Conservation (phyloP, 2,888 invertebrate species). For the Synergus laeviventris region DNA sequence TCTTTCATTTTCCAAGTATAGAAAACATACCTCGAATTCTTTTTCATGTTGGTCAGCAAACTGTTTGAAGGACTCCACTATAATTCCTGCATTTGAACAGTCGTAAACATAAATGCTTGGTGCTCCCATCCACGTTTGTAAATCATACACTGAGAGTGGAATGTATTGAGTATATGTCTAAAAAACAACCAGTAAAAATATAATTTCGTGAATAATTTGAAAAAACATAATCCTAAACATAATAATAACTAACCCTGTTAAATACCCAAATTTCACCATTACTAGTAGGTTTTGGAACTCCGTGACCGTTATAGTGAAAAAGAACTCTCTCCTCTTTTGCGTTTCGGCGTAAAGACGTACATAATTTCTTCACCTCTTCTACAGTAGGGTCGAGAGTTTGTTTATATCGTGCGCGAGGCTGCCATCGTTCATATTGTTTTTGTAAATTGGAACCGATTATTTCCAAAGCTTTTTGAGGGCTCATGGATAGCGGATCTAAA, state of each 20-base stretch:
- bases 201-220: not conserved
- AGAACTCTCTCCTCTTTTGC: constrained; percentile 99
- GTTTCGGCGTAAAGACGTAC: constrained; percentile 94
- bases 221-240: not conserved
- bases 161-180: constrained; percentile 99
- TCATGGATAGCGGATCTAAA: constrained; percentile 90
- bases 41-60: constrained; percentile 94
- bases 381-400: constrained; percentile 97
- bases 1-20: constrained; percentile 6
- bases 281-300: constrained; percentile 97
- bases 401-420: constrained; percentile 97
- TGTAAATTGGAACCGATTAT: constrained; percentile 94
- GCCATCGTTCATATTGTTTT: constrained; percentile 99
- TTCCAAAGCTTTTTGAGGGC: constrained; percentile 94
- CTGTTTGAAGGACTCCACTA: constrained; percentile 92
- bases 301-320: constrained; percentile 99
- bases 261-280: constrained; percentile 99
- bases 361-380: constrained; percentile 98
- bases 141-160: constrained; percentile 97
- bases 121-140: constrained; percentile 99
- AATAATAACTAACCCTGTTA: constrained; percentile 85
- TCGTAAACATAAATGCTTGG: constrained; percentile 99
- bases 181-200: constrained; percentile 59
- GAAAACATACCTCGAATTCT: constrained; percentile 82
- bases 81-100: constrained; percentile 98